phyloP scores from a whole-genome alignment of 2,797 vertebrate species.

The Luscinia luscinia region DNA sequence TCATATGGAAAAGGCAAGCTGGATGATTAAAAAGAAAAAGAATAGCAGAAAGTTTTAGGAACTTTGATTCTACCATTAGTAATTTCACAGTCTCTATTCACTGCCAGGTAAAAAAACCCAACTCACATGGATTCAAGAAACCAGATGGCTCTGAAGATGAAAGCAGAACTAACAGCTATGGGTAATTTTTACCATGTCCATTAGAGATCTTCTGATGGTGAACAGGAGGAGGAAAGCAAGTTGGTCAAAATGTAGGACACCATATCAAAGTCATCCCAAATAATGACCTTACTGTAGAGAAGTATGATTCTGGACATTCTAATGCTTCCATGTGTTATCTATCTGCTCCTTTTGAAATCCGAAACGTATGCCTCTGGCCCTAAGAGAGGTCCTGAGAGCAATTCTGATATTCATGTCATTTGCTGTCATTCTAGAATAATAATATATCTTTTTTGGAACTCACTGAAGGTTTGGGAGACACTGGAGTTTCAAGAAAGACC shows the following conservation, averaged over 20 bases:
- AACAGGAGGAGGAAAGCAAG: background rate
- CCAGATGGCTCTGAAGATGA: slow-evolving; percentile 5
- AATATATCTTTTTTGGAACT: background rate
- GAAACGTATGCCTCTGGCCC: background rate
- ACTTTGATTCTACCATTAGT: background rate
- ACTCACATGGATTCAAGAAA: background rate
- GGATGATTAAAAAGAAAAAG: background rate
- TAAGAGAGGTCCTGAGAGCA: background rate
- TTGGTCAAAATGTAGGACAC: background rate
- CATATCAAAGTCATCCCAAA: background rate
- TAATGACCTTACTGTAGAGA: background rate
- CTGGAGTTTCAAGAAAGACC: background rate
- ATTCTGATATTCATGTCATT: background rate
- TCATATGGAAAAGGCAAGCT: background rate
- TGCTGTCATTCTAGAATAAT: background rate
- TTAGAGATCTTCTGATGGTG: background rate
- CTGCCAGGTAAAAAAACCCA: background rate
- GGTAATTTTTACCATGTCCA: background rate
- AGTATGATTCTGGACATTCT: background rate
- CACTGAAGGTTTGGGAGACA: background rate
- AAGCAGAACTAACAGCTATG: slow-evolving; percentile 3
- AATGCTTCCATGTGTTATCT: background rate
- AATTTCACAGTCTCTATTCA: background rate
- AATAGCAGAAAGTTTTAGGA: background rate
- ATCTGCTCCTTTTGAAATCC: background rate